A percentile compares a stretch with the other conserved stretches of the same genome.
Conservation (phyloP, 2,888 invertebrate genomes). For the Drosophila kanekoi region DNA sequence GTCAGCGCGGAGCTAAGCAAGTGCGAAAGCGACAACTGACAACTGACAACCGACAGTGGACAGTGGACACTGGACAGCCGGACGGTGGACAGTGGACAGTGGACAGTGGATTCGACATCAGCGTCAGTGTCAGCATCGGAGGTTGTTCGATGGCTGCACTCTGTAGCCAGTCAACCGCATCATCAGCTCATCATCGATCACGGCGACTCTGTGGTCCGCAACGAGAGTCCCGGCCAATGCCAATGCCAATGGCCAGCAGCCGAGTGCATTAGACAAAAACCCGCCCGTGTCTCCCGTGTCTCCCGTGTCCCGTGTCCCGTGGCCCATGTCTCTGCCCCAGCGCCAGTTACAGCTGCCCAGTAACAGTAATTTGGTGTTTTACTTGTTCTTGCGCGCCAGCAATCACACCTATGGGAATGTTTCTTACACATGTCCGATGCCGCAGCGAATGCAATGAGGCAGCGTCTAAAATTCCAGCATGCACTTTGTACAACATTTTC, state of each 20-base stretch:
- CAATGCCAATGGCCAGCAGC: constrained; percentile 38
- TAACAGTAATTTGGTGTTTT: constrained; percentile 80
- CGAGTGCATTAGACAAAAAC: neutral
- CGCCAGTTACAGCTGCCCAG: constrained; percentile 16
- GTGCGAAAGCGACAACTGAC: constrained; percentile 62
- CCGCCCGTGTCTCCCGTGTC: too few relatives aligned
- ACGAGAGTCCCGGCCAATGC: constrained; percentile 41
- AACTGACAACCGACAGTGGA: constrained; percentile 25
- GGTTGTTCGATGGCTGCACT: constrained; percentile 35
- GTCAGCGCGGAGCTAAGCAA: constrained; percentile 38
- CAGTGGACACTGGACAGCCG: constrained; percentile 8
- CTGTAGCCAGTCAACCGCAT: constrained; percentile 58
- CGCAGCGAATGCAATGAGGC: constrained; percentile 30
- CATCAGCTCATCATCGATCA: constrained; percentile 75
- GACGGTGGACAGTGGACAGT: constrained; percentile 1
- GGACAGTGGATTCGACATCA: constrained; percentile 2
- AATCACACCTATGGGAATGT: constrained; percentile 81
- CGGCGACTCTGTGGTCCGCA: constrained; percentile 56
- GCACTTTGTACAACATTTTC: constrained; percentile 76
- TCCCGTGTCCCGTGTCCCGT: too few relatives aligned
- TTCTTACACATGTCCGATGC: constrained; percentile 73
- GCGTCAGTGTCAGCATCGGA: constrained; percentile 21
- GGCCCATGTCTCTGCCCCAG: too few relatives aligned
- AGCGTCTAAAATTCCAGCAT: constrained; percentile 69
- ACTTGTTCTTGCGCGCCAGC: constrained; percentile 79